Evolutionary conservation across 2,888 invertebrate genomes (phyloP), one percentile per base, ranked within the genome.

Genomic region (Phorcus lineatus): DNA sequence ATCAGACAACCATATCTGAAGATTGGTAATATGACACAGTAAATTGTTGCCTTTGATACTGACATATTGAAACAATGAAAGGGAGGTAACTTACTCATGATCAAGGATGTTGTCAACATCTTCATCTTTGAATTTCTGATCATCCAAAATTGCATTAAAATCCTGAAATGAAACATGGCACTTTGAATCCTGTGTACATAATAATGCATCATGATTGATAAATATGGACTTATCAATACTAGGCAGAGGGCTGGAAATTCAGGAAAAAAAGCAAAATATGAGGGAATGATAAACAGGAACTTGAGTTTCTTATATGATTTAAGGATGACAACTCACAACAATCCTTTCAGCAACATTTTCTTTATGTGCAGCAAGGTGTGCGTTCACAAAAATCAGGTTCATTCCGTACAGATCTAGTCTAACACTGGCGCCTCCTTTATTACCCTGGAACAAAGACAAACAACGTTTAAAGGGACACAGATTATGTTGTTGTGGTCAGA

Each of bases 401-500:
- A 97, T 96, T 1, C 98, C 98, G 91, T 97, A 97, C 52, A 97
- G 95, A 89, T 96, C 96, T 90, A 98, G 95, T 81, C 98, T 95
- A 78, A 98, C 94, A 91, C 97, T 97, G 0, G 98, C 97, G 3
- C 97, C 98, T 24, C 98, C 98, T 94, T 99, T 99, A 94, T 98
- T 98, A 40, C 98, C 99, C 97, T 97, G 93, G 36, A 94, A 87
- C 53, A 53, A 17, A 94, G 94, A 87, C 53, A 53, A 17, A 7
- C 7, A 67, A 22, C 1, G 47, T 47, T 47, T 47, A 11, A 47
- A 1, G 13, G 36, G 36, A 36, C 36, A 4, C 36, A 36, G 36
- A n/a, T n/a, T n/a, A n/a, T n/a, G n/a, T n/a, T n/a, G n/a, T n/a
- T n/a, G n/a, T n/a, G n/a, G n/a, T n/a, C n/a, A n/a, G n/a, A n/a